These are phyloP conservation scores for Drosophila paracracens DNA, from an alignment of 2,888 invertebrate species.

Conservation along the genomic window DNA sequence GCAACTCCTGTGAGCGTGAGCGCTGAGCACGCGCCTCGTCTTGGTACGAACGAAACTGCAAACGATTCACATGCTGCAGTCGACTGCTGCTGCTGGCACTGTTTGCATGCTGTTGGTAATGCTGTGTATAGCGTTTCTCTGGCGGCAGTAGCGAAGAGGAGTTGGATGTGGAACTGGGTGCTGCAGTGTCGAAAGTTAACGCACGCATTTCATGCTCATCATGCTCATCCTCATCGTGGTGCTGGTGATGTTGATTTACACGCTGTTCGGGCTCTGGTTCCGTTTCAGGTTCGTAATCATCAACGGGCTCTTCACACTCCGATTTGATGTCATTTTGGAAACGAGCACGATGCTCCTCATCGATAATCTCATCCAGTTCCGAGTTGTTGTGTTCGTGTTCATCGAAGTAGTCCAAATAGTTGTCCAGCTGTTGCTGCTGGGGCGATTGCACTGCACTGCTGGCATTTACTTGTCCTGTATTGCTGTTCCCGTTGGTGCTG, in stretches of 20 bases:
- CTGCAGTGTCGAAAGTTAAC: constrained; percentile 43
- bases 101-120: constrained; percentile 59
- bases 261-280: constrained; percentile 34
- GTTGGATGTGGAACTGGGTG: constrained; percentile 60
- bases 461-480: constrained; percentile 37
- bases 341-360: constrained; percentile 74
- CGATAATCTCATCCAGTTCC: constrained; percentile 82
- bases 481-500: constrained; percentile 27
- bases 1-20: constrained; percentile 75
- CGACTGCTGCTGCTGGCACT: constrained; percentile 43
- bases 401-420: constrained; percentile 83
- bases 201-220: constrained; percentile 72
- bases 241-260: constrained; percentile 47
- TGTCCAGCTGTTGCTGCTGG: constrained; percentile 71
- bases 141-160: constrained; percentile 22
- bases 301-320: constrained; percentile 79
- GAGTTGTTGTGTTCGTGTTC: constrained; percentile 80
- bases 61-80: constrained; percentile 66
- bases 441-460: constrained; percentile 45
- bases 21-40: constrained; percentile 73
- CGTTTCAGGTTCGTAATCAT: constrained; percentile 68
- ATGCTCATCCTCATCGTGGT: constrained; percentile 70
- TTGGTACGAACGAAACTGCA: constrained; percentile 72
- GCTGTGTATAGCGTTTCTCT: constrained; percentile 65
- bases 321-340: constrained; percentile 81